Evolutionary conservation across 2,888 invertebrate genomes (phyloP).

Genomic region (Dendrolimus houi): DNA sequence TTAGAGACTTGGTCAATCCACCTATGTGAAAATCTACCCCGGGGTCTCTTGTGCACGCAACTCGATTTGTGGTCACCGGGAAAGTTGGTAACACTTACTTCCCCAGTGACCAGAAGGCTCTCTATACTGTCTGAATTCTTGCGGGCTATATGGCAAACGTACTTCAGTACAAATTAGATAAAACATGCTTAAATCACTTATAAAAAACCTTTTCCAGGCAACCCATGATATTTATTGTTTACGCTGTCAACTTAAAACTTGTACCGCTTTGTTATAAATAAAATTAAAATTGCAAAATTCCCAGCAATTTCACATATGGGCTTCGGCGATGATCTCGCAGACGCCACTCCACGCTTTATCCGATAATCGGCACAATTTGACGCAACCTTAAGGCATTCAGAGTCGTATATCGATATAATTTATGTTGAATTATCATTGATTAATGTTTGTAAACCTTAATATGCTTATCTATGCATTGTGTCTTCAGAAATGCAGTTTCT

Average conservation of each 20-base stretch:
- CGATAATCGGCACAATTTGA: constrained; percentile 62
- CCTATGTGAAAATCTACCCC: too few species aligned
- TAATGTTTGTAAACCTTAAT: constrained; percentile 58
- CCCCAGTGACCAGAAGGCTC: too few species aligned
- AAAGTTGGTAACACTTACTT: too few species aligned
- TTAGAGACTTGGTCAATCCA: too few species aligned
- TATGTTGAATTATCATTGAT: constrained; percentile 64
- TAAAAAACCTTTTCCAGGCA: too few species aligned
- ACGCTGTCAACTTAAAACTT: constrained; percentile 25
- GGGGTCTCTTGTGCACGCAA: too few species aligned
- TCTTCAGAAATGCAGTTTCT: constrained; percentile 12
- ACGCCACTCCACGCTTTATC: constrained; percentile 22
- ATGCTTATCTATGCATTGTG: constrained; percentile 25
- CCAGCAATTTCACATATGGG: constrained; percentile 73
- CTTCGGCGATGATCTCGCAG: constrained; percentile 62
- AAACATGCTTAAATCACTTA: too few species aligned
- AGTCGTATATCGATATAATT: constrained; percentile 65
- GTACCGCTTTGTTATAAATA: constrained; percentile 56
- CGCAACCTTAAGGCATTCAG: constrained; percentile 49
- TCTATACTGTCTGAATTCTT: too few species aligned
- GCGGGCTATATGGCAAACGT: too few species aligned
- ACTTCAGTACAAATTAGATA: too few species aligned
- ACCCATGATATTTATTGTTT: background rate
- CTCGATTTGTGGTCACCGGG: too few species aligned
- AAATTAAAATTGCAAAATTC: constrained; percentile 76